phyloP scores from a whole-genome alignment of 2,888 invertebrate genomes.

The Temnothorax ravouxi region DNA sequence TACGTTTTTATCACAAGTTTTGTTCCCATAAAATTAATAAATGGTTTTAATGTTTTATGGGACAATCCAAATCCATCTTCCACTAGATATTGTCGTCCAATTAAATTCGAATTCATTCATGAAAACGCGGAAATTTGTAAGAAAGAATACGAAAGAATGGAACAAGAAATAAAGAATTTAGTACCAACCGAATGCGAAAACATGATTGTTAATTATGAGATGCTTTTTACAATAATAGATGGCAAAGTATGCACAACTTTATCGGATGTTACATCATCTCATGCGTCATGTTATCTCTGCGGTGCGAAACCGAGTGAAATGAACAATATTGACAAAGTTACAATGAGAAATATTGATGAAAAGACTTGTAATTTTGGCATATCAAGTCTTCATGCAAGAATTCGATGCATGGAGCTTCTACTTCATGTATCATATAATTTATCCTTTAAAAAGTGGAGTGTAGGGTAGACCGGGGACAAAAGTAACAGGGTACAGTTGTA shows the following conservation, averaged over 20 bases:
- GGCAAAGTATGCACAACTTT: constrained; percentile 33
- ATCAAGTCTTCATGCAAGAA: constrained; percentile 47
- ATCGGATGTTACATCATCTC: neutral
- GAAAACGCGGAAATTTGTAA: constrained; percentile 21
- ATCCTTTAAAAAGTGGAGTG: constrained; percentile 34
- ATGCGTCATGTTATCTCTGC: constrained; percentile 14
- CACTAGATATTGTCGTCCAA: constrained; percentile 46
- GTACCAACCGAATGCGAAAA: neutral
- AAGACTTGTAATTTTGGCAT: constrained; percentile 14
- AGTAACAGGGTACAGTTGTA: too few species aligned
- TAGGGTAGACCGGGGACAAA: too few species aligned
- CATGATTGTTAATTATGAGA: constrained; percentile 4
- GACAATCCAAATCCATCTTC: constrained; percentile 33
- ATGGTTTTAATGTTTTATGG: neutral
- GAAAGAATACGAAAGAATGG: constrained; percentile 7
- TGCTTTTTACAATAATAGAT: constrained; percentile 36
- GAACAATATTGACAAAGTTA: constrained; percentile 26
- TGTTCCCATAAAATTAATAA: constrained; percentile 21
- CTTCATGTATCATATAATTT: constrained; percentile 43
- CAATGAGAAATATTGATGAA: neutral
- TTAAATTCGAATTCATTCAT: constrained; percentile 33
- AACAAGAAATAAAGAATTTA: neutral
- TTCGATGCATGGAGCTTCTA: constrained; percentile 40
- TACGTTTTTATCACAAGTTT: constrained; percentile 19
- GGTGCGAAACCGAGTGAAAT: constrained; percentile 34